Evolutionary conservation across 1,140 invertebrate species (phyloP).

Genomic region (Coboldia fuscipes): DNA sequence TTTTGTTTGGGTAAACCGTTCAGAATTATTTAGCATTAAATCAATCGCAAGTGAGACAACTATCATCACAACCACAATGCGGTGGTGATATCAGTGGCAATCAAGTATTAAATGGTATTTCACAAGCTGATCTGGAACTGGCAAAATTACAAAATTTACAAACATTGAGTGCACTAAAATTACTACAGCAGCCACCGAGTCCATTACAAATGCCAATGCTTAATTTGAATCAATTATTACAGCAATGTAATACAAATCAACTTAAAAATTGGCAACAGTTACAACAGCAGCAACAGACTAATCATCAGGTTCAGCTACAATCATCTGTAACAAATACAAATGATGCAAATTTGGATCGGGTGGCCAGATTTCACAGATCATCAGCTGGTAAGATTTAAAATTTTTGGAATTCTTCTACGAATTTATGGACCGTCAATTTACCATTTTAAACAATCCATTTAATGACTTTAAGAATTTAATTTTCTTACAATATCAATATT

Average conservation of each 20-base stretch:
- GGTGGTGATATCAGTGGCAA: constrained; percentile 10
- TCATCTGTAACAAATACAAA: constrained; percentile 1
- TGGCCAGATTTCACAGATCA: constrained; percentile 48
- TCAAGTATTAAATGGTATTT: not conserved
- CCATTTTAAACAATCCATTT: no score
- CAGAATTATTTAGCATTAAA: constrained; percentile 7
- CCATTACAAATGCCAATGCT: constrained; percentile 11
- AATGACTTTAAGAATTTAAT: no score
- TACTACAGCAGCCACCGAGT: constrained; percentile 20
- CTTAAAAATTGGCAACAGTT: constrained; percentile 8
- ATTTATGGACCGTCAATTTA: no score
- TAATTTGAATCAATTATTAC: constrained; percentile 11
- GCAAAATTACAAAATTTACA: constrained; percentile 25
- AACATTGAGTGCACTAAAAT: constrained; percentile 20
- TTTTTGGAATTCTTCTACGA: no score
- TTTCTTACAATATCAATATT: no score
- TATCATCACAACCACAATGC: constrained; percentile 9
- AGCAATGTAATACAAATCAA: constrained; percentile 5
- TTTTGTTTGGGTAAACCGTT: not conserved
- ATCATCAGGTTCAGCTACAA: not conserved
- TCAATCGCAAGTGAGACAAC: constrained; percentile 4
- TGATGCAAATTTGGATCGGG: constrained; percentile 39
- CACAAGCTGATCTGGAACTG: constrained; percentile 18
- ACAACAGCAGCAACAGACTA: constrained; percentile 1
- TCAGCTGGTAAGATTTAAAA: constrained; percentile 35